phyloP scores from a whole-genome alignment of 2,113 vertebrate species.

The Piliocolobus tephrosceles region DNA sequence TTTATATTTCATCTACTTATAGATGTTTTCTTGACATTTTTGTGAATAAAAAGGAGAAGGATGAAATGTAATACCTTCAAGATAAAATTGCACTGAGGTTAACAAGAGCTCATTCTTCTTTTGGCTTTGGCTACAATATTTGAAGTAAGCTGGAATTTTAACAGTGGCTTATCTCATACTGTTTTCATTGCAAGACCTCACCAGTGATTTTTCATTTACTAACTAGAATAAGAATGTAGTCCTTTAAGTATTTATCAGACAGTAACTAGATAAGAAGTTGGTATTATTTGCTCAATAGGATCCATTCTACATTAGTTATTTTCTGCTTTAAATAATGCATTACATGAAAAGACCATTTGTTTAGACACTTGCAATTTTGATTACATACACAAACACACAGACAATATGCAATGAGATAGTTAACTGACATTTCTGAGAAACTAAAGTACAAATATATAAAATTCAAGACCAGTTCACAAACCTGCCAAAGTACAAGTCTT shows the following conservation, averaged over 20 bases:
- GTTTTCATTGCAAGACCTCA: neutral
- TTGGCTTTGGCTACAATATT: neutral
- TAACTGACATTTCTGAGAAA: neutral
- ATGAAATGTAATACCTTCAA: neutral
- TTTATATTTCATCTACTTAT: neutral
- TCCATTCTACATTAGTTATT: constrained; percentile 27
- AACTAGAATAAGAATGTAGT: neutral
- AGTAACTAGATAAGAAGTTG: neutral
- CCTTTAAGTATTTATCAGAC: neutral
- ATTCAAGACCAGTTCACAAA: neutral
- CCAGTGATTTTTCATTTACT: neutral
- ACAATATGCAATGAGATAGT: neutral
- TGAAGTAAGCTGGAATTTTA: constrained; percentile 40
- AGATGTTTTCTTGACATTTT: constrained; percentile 16
- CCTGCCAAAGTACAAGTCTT: neutral
- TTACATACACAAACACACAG: neutral
- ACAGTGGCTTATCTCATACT: neutral
- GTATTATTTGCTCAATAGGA: neutral
- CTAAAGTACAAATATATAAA: neutral
- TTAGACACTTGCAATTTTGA: constrained; percentile 49
- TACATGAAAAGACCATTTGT: neutral
- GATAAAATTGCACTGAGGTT: neutral
- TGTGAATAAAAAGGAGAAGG: neutral
- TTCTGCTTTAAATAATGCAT: constrained; percentile 25
- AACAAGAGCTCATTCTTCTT: neutral